Evolutionary conservation across 2,888 invertebrate genomes (phyloP).

Genomic region (Cephus pygmeus): DNA sequence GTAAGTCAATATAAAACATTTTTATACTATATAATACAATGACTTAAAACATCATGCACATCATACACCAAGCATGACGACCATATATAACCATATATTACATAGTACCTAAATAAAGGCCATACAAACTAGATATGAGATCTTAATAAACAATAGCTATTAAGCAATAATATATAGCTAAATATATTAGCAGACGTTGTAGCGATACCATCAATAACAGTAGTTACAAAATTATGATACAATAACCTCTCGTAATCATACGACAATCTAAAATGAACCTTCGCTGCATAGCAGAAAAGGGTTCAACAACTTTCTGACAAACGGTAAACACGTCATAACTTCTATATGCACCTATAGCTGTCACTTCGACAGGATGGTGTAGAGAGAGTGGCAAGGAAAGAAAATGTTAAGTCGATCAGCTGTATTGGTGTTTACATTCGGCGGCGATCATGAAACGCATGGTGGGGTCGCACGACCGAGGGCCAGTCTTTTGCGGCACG

Average conservation of each 20-base stretch:
- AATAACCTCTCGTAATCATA: background rate
- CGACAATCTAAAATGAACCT: background rate
- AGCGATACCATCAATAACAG: background rate
- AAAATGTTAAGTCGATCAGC: conserved; percentile 37
- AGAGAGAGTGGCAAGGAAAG: background rate
- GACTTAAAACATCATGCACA: background rate
- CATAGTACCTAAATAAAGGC: background rate
- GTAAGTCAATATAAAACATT: background rate
- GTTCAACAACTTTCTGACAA: background rate
- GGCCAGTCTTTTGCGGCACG: conserved; percentile 47
- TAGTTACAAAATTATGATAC: background rate
- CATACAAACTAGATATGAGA: background rate
- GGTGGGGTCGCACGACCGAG: conserved; percentile 38
- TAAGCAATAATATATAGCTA: background rate
- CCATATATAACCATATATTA: background rate
- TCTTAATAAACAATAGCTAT: background rate
- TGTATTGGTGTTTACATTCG: conserved; percentile 52
- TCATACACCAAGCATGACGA: background rate
- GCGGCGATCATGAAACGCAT: conserved; percentile 23
- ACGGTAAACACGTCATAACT: background rate
- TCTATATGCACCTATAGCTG: background rate
- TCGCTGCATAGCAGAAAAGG: background rate
- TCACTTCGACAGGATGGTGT: background rate
- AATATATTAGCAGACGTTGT: background rate
- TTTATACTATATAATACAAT: background rate